Evolutionary conservation across 2,113 vertebrate species (phyloP).

Genomic region (Myiagra hebetior): DNA sequence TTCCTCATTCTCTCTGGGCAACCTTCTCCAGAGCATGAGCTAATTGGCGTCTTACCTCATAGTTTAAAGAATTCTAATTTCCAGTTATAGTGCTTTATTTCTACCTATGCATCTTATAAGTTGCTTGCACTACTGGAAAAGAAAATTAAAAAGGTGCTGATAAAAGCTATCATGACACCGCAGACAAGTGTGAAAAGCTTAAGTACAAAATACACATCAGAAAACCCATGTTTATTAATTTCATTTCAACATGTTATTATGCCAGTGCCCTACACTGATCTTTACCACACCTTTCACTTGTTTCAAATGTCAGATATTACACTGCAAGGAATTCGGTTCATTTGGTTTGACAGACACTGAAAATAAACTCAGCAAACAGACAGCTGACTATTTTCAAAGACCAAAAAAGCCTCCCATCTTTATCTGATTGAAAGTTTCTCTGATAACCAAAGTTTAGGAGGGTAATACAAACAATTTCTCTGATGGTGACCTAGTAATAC

Average conservation of each 20-base stretch:
- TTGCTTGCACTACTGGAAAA: neutral
- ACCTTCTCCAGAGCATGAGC: conserved; percentile 46
- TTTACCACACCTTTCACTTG: neutral
- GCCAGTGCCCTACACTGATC: neutral
- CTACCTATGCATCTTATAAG: neutral
- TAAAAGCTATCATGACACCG: neutral
- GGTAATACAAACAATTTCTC: neutral
- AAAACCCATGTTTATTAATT: neutral
- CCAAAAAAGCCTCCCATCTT: neutral
- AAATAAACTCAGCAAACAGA: neutral
- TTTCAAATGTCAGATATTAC: neutral
- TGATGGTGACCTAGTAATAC: neutral
- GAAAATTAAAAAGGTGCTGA: neutral
- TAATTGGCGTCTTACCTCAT: neutral
- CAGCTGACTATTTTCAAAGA: neutral
- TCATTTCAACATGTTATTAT: neutral
- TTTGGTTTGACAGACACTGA: neutral
- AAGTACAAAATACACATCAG: neutral
- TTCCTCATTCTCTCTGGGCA: neutral
- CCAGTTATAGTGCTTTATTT: conserved; percentile 37
- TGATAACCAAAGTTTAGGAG: neutral
- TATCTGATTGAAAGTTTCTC: neutral
- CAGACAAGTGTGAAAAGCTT: neutral
- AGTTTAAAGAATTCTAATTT: neutral
- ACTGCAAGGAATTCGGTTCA: neutral